These are phyloP conservation scores for Heliangelus exortis DNA, from an alignment of 2,797 vertebrate genomes.

Conservation along the genomic window DNA sequence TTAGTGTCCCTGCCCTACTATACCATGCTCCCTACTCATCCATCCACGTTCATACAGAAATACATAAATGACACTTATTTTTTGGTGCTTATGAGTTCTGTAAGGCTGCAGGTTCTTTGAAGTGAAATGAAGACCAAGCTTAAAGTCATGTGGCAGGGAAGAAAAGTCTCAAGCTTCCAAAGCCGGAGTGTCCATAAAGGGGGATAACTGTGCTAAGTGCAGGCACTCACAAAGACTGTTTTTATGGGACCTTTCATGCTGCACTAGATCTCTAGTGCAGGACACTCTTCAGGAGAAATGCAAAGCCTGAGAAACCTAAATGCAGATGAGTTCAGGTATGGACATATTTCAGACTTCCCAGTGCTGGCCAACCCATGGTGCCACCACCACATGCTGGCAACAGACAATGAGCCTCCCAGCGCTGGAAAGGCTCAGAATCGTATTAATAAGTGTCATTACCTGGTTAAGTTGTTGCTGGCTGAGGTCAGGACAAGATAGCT, in stretches of 20 bases:
- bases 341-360: not conserved
- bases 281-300: not conserved
- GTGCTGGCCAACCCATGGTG: not conserved
- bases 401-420: not conserved
- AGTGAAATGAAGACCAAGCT: not conserved
- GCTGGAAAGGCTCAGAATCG: not conserved
- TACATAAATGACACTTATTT: not conserved
- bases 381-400: not conserved
- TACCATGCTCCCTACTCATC: not conserved
- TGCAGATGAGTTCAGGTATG: not conserved
- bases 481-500: not conserved
- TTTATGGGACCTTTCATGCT: not conserved
- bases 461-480: not conserved
- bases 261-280: not conserved
- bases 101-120: not conserved
- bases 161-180: not conserved
- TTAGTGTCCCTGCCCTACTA: not conserved
- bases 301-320: not conserved
- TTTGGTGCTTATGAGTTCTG: not conserved
- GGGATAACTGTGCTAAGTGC: not conserved
- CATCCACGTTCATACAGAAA: not conserved
- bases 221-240: not conserved
- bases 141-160: not conserved
- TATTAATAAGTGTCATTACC: not conserved
- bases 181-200: not conserved